phyloP scores from a whole-genome alignment of 2,113 vertebrate species.

The Oryzias celebensis region DNA sequence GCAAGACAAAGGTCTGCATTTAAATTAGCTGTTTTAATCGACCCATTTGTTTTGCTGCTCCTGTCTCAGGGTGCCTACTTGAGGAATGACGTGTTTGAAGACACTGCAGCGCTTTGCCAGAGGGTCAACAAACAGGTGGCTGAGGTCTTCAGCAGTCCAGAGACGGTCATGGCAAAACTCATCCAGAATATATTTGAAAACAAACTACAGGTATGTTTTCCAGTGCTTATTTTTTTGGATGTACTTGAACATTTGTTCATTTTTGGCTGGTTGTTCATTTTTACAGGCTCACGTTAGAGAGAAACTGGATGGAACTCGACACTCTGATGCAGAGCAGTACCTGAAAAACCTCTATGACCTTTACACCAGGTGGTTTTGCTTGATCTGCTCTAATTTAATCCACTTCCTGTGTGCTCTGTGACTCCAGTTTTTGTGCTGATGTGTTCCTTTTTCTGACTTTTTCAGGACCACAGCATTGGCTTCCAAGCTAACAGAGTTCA shows the following conservation, averaged over 20 bases:
- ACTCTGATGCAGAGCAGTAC: constrained; percentile 94
- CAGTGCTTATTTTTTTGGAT: neutral
- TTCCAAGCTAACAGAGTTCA: constrained; percentile 95
- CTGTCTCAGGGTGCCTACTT: constrained; percentile 86
- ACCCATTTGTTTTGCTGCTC: neutral
- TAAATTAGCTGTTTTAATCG: neutral
- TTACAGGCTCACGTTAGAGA: constrained; percentile 88
- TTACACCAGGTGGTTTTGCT: constrained; percentile 85
- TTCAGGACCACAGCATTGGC: constrained; percentile 90
- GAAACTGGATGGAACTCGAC: constrained; percentile 89
- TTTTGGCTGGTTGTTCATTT: constrained; percentile 36
- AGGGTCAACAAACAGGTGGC: constrained; percentile 96
- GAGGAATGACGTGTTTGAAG: constrained; percentile 93
- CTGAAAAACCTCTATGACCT: constrained; percentile 97
- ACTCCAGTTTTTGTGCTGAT: neutral
- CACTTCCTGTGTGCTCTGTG: neutral
- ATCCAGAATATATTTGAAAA: constrained; percentile 98
- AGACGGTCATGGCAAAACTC: constrained; percentile 97
- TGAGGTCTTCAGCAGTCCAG: constrained; percentile 95
- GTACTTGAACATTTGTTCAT: neutral
- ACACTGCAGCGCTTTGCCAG: constrained; percentile 92
- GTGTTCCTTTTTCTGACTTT: constrained; percentile 12
- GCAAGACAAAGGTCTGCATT: neutral
- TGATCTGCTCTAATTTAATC: neutral
- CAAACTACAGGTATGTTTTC: constrained; percentile 88